Base-by-base conservation (phyloP, 2,888 invertebrate genomes). In the Drosophila acutilabella region DNA sequence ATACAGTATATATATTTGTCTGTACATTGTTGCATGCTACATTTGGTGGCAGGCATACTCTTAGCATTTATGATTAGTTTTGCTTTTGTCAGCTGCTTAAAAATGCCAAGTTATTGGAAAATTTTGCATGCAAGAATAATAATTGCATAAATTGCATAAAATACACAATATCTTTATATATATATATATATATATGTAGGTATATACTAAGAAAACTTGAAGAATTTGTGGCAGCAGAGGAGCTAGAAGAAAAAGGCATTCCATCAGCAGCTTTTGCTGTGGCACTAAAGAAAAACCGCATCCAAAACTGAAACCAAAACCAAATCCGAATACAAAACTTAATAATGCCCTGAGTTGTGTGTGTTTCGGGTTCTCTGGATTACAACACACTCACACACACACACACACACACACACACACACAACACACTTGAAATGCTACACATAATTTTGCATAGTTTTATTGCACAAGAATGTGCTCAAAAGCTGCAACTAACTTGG, bases 381-480 rank as follows among this genome's bases (percentile, higher is more conserved):
- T 64, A 45, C 36, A 50, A 54, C 59, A 67, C 47, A 65, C 47
- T 52, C 56, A 77, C 67, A 80, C 13, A 47, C 13, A 33, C 18
- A 57, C 40, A 61, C 52, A 42, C 18, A 4, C 20, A 30, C 18
- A 44, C 59, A 71, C 51, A 45, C 38, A 48, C 30, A 40, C 20
- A 64, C 66, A 65, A 53, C 30, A 40, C 20, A 64, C 66, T 66
- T 66, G 74, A 78, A 80, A 88, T 86, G 88, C 83, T 80, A 83
- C 87, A 85, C 84, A 85, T 85, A 85, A 85, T 84, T 85, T 85
- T 88, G 87, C 89, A 85, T 85, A 85, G 89, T 85, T 85, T 85
- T 86, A 89, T 88, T 88, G 72, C 74, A 67, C 66, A 86, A 79
- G 89, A 85, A 85, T 88, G 81, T 74, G 67, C 30, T 7, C 36